Evolutionary conservation across 2,797 vertebrate genomes (phyloP).

Genomic region (Huso huso): DNA sequence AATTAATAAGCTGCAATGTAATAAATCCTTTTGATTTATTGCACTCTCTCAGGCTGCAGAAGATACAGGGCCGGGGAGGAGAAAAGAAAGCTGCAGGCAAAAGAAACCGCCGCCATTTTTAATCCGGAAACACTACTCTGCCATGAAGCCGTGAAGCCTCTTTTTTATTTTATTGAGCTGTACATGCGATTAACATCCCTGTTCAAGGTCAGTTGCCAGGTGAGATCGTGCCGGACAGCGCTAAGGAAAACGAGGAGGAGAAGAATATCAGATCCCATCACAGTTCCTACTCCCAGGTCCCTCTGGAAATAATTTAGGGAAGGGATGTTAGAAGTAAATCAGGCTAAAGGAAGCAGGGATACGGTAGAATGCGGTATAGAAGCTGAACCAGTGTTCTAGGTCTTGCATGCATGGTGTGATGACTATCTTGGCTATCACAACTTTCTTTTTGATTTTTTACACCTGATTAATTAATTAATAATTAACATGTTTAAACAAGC

Average conservation of each 20-base stretch:
- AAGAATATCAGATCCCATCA: conserved; percentile 12
- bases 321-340: too few species aligned
- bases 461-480: too few species aligned
- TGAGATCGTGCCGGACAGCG: conserved; percentile 15
- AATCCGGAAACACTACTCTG: conserved; percentile 24
- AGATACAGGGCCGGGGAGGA: conserved; percentile 15
- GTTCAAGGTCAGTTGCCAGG: conserved; percentile 12
- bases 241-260: not conserved
- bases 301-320: not conserved
- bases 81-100: conserved; percentile 5
- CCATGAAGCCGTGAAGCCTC: conserved; percentile 17
- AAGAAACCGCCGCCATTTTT: conserved; percentile 21
- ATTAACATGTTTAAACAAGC: too few species aligned
- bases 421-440: too few species aligned
- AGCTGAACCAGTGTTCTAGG: too few species aligned
- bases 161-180: conserved; percentile 23
- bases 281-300: not conserved
- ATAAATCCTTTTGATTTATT: conserved; percentile 61
- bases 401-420: too few species aligned
- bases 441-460: too few species aligned
- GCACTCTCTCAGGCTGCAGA: conserved; percentile 46
- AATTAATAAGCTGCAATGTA: conserved; percentile 57
- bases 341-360: too few species aligned
- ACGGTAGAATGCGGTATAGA: too few species aligned
- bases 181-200: conserved; percentile 24